Base-by-base conservation (phyloP, 1,140 invertebrate species). In the Nixonia krombeini region DNA sequence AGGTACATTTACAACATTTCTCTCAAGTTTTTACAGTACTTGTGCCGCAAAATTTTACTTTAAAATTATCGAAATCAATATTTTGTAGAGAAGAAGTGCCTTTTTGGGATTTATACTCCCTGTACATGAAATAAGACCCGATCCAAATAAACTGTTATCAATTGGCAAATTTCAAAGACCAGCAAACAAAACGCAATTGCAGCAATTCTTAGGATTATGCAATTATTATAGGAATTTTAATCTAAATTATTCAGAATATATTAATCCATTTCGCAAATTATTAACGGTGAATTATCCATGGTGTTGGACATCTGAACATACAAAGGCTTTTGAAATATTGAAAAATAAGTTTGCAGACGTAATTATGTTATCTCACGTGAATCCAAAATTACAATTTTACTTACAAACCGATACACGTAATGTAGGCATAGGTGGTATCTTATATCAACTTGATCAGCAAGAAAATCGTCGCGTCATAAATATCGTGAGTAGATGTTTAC, bases 371-470 rank as follows among this genome's bases (percentile, higher is more conserved):
- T 10, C 13, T n/a, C 49, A 63, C 26, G 23, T 33, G 13, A 23
- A 58, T 9, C 31, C 29, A 0, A 13, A 41, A 16, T 17, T 10
- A 8, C 9, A 2, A 10, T 57, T 63, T 35, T 23, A 26, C 21
- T 0, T 69, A 1, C 53, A 59, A 13, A 45, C 47, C 7, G 57
- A 68, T 44, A 51, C 51, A 1, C 50, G 35, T 4, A 31, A 51
- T 16, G 7, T 26, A 7, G 65, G 57, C 4, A 61, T 56, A 7
- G 28, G 47, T 15, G 66, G 42, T 8, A 28, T 69, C 18, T n/a
- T 58, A 1, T 69, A 49, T 49, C 66, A 64, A 16, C 1, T 42
- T 0, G 55, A 58, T 23, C 1, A 37, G 6, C 10, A 52, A 0
- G 25, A 18, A 0, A 18, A 61, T 41, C 17, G 17, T 2, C 2